These are phyloP conservation scores for Himalopsyche tibetana DNA, from an alignment of 2,888 invertebrate species.

Conservation along the genomic window DNA sequence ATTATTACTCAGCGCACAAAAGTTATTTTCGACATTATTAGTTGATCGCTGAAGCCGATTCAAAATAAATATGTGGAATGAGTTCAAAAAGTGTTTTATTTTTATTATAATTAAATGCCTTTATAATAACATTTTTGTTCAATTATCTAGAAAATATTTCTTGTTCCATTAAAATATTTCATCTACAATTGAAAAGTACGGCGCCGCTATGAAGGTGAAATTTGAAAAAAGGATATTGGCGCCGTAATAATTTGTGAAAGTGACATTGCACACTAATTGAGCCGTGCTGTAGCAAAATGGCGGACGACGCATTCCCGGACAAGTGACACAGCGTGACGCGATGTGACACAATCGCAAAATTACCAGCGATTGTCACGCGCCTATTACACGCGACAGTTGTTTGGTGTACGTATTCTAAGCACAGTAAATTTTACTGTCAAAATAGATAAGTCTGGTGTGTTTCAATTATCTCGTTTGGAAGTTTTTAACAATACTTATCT, in stretches of 20 bases:
- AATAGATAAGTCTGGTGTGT: too few relatives aligned
- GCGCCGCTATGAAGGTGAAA: not conserved
- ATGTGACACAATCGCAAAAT: constrained; percentile 37
- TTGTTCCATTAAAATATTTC: not conserved
- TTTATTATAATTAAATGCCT: too few relatives aligned
- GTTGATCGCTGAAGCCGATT: too few relatives aligned
- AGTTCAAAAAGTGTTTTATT: too few relatives aligned
- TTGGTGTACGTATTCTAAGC: not conserved
- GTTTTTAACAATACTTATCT: too few relatives aligned
- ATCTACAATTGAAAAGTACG: not conserved
- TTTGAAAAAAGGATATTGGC: constrained; percentile 4
- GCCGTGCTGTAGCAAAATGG: constrained; percentile 52
- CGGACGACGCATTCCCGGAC: constrained; percentile 26
- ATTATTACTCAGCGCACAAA: too few relatives aligned
- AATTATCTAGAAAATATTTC: too few relatives aligned
- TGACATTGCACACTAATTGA: constrained; percentile 51
- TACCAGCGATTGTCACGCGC: constrained; percentile 14
- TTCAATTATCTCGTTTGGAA: too few relatives aligned
- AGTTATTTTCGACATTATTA: too few relatives aligned
- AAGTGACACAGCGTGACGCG: constrained; percentile 8
- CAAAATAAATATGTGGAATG: too few relatives aligned
- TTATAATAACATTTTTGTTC: too few relatives aligned
- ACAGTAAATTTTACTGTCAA: too few relatives aligned
- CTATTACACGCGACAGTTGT: not conserved
- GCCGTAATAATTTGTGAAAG: constrained; percentile 45